phyloP scores from a whole-genome alignment of 2,888 invertebrate species.

The Athetis lepigone region DNA sequence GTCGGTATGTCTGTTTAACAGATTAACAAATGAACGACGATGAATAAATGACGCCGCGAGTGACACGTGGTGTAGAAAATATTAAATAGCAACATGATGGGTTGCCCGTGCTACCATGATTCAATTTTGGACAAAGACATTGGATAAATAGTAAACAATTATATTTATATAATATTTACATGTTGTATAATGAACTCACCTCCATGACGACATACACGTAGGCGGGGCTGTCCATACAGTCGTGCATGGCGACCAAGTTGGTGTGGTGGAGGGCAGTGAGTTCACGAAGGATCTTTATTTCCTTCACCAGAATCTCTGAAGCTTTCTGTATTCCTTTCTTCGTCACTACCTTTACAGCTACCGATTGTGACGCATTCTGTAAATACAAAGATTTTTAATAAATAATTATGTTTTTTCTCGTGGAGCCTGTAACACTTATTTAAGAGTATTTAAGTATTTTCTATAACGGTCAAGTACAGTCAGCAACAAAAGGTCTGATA shows the following conservation, averaged over 20 bases:
- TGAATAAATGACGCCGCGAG: neutral
- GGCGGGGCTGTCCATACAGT: constrained; percentile 98
- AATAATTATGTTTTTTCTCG: no score
- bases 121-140: neutral
- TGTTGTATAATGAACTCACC: constrained; percentile 89
- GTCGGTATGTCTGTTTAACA: neutral
- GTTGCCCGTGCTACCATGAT: neutral
- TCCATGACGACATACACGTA: constrained; percentile 99
- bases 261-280: constrained; percentile 99
- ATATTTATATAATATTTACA: neutral
- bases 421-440: no score
- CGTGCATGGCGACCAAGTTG: constrained; percentile 99
- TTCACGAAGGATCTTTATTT: constrained; percentile 99
- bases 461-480: neutral
- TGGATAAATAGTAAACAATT: neutral
- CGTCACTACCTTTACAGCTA: constrained; percentile 99
- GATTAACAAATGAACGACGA: neutral
- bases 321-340: constrained; percentile 99
- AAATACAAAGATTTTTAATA: constrained; percentile 57
- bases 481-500: neutral
- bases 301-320: constrained; percentile 98
- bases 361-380: constrained; percentile 96
- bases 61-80: neutral
- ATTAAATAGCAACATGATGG: no score
- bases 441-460: no score